Conservation (phyloP, 2,797 vertebrate genomes). For the Heliangelus exortis region DNA sequence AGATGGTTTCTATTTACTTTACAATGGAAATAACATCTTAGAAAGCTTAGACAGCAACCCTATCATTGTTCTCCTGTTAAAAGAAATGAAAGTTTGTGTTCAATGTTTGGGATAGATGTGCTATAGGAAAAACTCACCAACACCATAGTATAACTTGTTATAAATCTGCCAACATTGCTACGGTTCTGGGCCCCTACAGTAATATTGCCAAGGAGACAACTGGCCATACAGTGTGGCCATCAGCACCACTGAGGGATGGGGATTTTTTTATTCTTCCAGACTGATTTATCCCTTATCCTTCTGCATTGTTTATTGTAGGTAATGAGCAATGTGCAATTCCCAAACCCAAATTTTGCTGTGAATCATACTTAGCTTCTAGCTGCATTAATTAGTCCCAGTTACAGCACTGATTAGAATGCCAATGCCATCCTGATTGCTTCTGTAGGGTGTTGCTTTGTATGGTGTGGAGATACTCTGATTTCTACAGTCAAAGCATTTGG, state of each 20-base stretch:
- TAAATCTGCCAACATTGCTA: accelerated
- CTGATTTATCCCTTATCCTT: neutral
- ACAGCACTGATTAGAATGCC: neutral
- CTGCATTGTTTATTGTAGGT: neutral
- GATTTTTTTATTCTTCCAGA: neutral
- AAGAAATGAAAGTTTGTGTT: neutral
- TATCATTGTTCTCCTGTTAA: neutral
- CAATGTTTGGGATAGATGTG: neutral
- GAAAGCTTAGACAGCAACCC: neutral
- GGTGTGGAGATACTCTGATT: neutral
- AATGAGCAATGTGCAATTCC: neutral
- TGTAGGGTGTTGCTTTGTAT: neutral
- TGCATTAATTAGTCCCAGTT: neutral
- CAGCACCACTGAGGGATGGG: neutral
- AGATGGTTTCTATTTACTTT: neutral
- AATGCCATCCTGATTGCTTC: neutral
- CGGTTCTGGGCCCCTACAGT: neutral
- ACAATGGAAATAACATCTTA: neutral
- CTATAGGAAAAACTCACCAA: neutral
- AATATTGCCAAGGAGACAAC: neutral
- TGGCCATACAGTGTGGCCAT: accelerated
- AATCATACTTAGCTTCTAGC: neutral
- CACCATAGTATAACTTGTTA: neutral
- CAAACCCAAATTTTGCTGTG: neutral
- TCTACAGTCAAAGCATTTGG: neutral